Percentiles rank a stretch among this genome's conserved stretches.
Evolutionary conservation across 2,113 vertebrate species (phyloP).

Genomic region (Poecilia latipinna): DNA sequence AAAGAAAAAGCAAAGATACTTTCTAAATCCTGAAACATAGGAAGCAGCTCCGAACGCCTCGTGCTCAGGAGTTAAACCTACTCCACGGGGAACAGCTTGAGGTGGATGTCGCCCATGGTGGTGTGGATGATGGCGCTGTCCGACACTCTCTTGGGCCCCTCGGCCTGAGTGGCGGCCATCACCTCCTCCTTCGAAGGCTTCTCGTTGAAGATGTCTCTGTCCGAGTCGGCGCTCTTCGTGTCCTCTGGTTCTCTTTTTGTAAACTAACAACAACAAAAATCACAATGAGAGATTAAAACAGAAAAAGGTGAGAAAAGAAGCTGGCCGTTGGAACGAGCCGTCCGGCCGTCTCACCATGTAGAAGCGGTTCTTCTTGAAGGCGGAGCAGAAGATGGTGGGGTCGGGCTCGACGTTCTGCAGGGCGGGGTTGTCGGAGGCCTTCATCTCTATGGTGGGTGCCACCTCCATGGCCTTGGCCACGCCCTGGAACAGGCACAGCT

Average conservation of each 20-base stretch:
- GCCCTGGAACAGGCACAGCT: slow-evolving; percentile 93
- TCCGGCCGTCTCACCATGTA: slow-evolving; percentile 87
- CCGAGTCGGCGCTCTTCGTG: slow-evolving; percentile 96
- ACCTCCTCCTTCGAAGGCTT: slow-evolving; percentile 99
- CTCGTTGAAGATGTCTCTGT: slow-evolving; percentile 98
- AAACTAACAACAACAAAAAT: slow-evolving; percentile 79
- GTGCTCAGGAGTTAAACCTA: slow-evolving; percentile 67
- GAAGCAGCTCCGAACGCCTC: not conserved
- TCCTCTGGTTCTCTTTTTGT: slow-evolving; percentile 97
- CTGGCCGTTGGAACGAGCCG: accelerated
- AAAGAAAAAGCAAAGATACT: not conserved
- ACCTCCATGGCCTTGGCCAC: slow-evolving; percentile 87
- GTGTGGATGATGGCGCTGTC: slow-evolving; percentile 98
- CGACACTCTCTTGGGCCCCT: slow-evolving; percentile 96
- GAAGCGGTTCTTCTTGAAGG: slow-evolving; percentile 98
- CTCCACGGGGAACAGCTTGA: slow-evolving; percentile 99
- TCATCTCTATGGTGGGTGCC: slow-evolving; percentile 96
- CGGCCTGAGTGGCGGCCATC: slow-evolving; percentile 99
- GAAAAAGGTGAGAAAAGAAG: not conserved
- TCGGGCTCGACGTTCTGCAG: slow-evolving; percentile 89
- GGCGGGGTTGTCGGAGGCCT: slow-evolving; percentile 96
- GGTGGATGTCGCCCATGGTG: slow-evolving; percentile 97
- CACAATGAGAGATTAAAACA: not conserved
- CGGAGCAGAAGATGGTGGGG: slow-evolving; percentile 93
- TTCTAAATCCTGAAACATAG: not conserved